phyloP scores from a whole-genome alignment of 2,888 invertebrate genomes.

The Dryobotodes eremita region DNA sequence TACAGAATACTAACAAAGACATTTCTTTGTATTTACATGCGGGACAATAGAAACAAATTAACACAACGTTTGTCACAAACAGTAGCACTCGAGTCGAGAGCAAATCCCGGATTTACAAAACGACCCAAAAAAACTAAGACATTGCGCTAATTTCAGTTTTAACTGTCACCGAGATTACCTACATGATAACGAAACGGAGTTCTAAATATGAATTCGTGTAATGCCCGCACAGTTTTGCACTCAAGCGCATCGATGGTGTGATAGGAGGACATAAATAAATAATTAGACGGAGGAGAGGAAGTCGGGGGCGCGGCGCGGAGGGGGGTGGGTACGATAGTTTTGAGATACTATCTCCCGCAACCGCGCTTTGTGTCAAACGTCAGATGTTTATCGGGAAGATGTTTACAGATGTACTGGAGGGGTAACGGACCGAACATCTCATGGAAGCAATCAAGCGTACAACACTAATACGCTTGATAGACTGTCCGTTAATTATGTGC shows the following conservation, averaged over 20 bases:
- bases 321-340: conserved; percentile 84
- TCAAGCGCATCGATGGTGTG: conserved; percentile 89
- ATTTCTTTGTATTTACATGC: conserved; percentile 67
- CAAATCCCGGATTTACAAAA: conserved; percentile 55
- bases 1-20: conserved; percentile 51
- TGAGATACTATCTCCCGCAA: conserved; percentile 88
- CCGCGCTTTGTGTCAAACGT: conserved; percentile 91
- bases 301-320: conserved; percentile 75
- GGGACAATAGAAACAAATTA: conserved; percentile 66
- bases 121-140: conserved; percentile 57
- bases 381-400: conserved; percentile 89
- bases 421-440: conserved; percentile 85
- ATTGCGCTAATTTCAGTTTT: conserved; percentile 76
- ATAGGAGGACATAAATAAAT: conserved; percentile 89
- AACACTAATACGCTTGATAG: conserved; percentile 83
- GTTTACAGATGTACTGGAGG: conserved; percentile 90
- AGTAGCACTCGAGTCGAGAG: conserved; percentile 61
- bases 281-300: conserved; percentile 88
- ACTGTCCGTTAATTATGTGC: conserved; percentile 85
- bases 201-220: conserved; percentile 88
- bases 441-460: conserved; percentile 84
- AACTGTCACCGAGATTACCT: conserved; percentile 84
- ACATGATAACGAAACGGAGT: conserved; percentile 83
- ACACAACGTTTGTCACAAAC: conserved; percentile 59
- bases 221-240: conserved; percentile 83